Base-by-base conservation (phyloP, 2,113 vertebrate genomes). In the Leiothrix lutea region DNA sequence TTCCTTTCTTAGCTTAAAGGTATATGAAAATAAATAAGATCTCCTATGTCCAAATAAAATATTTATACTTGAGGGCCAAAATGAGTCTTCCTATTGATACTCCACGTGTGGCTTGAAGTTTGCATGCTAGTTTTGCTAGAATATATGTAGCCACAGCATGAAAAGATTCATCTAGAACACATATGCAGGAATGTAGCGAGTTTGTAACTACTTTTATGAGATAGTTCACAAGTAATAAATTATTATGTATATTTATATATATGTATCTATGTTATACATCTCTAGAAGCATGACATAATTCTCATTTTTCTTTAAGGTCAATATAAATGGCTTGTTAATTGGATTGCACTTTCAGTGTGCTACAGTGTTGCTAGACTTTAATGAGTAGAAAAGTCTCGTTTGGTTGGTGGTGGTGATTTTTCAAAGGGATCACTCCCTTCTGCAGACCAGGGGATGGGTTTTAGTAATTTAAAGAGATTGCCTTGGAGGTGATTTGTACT, bases 401-500 rank as follows among this genome's bases (percentile, higher is more conserved):
- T 65, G 26, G 4, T 22, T 58, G 57, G 0, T 70, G 56, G 25
- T 40, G 25, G 53, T 66, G 42, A 85, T 91, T 89, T 87, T 95
- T 92, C 56, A 31, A 75, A 75, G 54, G 29, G 29, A 56, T 83
- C 0, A 0, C 11, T 94, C 1, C 1, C 22, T 78, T 56, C 5
- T 4, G 31, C 60, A 78, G 44, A 60, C 24, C 14, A 36, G 6
- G 20, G 36, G 5, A 28, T 31, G 24, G 45, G 64, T 88, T 35
- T 53, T 28, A 44, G n/a, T 65, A 51, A 70, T 83, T 82, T 77
- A 24, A 69, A 65, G 78, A 75, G 20, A 65, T 79, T 87, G 31
- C 31, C 24, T 87, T 87, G 58, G 48, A 82, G 71, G 38, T 80
- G 58, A 77, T 93, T 82, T 73, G 54, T 66, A 57, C 35, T 70